These are phyloP conservation scores for Tanytarsus gracilentus DNA, from an alignment of 2,888 invertebrate genomes.

Conservation along the genomic window DNA sequence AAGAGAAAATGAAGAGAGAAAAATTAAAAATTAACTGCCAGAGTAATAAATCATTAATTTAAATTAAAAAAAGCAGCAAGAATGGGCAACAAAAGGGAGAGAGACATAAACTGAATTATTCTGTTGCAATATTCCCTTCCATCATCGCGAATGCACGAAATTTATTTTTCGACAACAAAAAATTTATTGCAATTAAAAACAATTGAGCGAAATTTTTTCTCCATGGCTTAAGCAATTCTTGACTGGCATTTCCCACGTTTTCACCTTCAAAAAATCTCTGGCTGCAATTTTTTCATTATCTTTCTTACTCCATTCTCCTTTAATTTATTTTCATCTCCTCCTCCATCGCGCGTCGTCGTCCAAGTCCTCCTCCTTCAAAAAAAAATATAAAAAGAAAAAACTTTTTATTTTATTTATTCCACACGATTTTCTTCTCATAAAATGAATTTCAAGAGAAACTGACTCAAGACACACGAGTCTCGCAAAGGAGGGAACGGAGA, in stretches of 20 bases:
- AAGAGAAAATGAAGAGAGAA: neutral
- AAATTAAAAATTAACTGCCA: neutral
- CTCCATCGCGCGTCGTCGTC: neutral
- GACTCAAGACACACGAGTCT: neutral
- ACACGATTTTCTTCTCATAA: neutral
- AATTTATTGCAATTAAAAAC: conserved; percentile 2
- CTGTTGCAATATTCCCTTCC: neutral
- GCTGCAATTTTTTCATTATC: neutral
- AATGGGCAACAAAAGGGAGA: neutral
- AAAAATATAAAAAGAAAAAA: neutral
- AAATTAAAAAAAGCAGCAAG: conserved; percentile 14
- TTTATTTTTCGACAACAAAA: too few relatives aligned
- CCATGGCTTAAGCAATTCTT: too few relatives aligned
- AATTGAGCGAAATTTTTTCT: conserved; percentile 1
- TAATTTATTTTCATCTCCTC: conserved; percentile 9
- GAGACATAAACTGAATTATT: neutral
- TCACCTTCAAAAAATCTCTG: neutral
- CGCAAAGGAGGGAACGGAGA: neutral
- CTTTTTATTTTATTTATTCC: neutral
- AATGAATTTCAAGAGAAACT: neutral
- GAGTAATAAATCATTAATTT: conserved; percentile 25
- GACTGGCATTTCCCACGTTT: conserved; percentile 12
- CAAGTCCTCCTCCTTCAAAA: neutral
- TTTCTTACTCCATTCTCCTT: conserved; percentile 2
- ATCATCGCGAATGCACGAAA: too few relatives aligned